Evolutionary conservation across 2,113 vertebrate genomes (phyloP), one percentile per base, ranked within the genome.

Genomic region (Heteronetta atricapilla): DNA sequence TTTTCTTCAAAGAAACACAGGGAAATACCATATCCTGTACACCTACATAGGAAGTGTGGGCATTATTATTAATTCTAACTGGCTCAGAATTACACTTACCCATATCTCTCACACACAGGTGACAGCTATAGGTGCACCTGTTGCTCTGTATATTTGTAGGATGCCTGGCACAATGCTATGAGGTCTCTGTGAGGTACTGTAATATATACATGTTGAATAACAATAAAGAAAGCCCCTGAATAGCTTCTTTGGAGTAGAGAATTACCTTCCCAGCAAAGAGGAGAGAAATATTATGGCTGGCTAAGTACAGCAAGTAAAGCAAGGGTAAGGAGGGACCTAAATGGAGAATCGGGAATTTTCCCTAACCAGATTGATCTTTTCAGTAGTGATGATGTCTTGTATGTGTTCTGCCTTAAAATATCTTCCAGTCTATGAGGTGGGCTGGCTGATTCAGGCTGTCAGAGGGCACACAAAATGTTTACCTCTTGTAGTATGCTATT

Each of bases 201-300:
- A 86, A 76, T 31, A 38, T 48, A 53, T 29, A 50, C 14, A 11
- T 31, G 20, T 58, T 82, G 75, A 91, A 88, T 16, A 75, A 82
- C 58, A 82, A 89, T 76, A 89, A 91, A 75, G 23, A 5, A 66
- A 89, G 31, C n/a, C 31, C 26, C 31, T 25, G 68, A 82, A 52
- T 33, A 79, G n/a, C 53, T 17, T 53, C 77, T 52, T 89, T 2
- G 1, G 73, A 76, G 72, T 11, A 75, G 46, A 79, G 72, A 86
- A 96, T 86, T 88, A 58, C 52, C 52, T 86, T 86, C 62, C 40
- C 93, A 93, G 52, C 58, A 79, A 84, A 82, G 59, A 76, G 40
- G 40, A 90, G 31, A 85, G 67, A 69, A 78, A 70, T 1, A 6
- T 55, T 68, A 38, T 1, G 1, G 73, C 52, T 86, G 76, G 46